phyloP scores from a whole-genome alignment of 2,797 vertebrate species.

The Catharus ustulatus region DNA sequence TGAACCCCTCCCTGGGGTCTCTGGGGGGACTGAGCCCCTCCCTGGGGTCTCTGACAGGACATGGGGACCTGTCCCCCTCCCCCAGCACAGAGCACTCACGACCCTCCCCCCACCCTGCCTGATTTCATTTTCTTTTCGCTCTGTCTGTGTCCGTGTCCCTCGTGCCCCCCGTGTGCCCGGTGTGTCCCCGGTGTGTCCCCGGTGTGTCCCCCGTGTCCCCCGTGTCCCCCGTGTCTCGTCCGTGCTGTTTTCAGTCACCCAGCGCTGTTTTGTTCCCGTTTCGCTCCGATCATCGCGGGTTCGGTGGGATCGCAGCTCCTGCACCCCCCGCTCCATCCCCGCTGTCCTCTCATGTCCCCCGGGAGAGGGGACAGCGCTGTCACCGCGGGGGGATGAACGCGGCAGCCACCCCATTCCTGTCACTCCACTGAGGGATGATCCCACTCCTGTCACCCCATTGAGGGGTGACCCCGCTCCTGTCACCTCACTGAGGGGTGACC shows the following conservation, averaged over 20 bases:
- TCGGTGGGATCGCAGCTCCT: background rate
- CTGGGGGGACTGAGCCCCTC: background rate
- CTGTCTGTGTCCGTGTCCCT: no score
- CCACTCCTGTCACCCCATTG: background rate
- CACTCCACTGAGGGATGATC: no score
- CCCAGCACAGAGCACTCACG: background rate
- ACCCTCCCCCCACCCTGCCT: no score
- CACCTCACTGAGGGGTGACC: background rate
- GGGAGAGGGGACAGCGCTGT: no score
- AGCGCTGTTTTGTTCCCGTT: background rate
- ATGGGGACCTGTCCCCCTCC: fast-evolving
- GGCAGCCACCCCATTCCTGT: no score
- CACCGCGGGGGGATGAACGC: no score
- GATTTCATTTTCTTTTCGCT: no score
- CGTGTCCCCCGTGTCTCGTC: background rate
- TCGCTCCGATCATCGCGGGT: fast-evolving
- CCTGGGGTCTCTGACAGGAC: background rate
- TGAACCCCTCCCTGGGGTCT: background rate
- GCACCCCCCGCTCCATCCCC: background rate
- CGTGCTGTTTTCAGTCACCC: background rate
- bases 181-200: background rate
- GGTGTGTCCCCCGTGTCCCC: background rate
- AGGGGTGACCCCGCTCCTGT: no score
- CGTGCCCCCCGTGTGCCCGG: no score
- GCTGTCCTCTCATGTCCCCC: no score